These are phyloP conservation scores for Australoheros facetus DNA, from an alignment of 2,797 vertebrate species.

Conservation along the genomic window DNA sequence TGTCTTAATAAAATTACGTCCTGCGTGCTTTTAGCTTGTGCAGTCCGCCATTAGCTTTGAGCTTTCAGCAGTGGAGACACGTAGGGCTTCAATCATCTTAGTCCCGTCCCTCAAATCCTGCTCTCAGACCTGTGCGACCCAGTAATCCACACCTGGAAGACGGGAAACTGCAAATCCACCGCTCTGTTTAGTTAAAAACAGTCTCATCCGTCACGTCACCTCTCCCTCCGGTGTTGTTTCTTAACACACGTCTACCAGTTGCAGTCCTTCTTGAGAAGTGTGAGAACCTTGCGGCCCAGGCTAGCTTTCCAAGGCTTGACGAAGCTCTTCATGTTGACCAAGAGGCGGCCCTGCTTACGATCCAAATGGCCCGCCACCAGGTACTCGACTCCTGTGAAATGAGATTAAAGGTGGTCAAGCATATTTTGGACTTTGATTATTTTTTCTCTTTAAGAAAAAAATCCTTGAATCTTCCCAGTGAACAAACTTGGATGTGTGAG, in stretches of 20 bases:
- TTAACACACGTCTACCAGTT: slow-evolving; percentile 74
- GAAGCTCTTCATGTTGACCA: slow-evolving; percentile 98
- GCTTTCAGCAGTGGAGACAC: slow-evolving; percentile 30
- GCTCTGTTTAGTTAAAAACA: slow-evolving; percentile 21
- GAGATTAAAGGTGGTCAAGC: slow-evolving; percentile 1
- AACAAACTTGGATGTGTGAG: background rate
- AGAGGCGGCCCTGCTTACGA: slow-evolving; percentile 84
- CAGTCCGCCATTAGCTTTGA: slow-evolving; percentile 9
- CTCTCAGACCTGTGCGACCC: slow-evolving; percentile 3
- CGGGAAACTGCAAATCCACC: slow-evolving; percentile 57
- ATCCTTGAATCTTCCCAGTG: background rate
- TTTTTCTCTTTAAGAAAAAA: too few relatives aligned
- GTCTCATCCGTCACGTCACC: slow-evolving; percentile 22
- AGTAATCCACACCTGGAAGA: slow-evolving; percentile 59
- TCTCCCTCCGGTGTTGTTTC: slow-evolving; percentile 5
- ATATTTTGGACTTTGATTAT: background rate
- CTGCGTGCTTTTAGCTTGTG: slow-evolving; percentile 26
- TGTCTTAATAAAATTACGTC: slow-evolving; percentile 24
- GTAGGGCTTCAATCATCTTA: slow-evolving; percentile 18
- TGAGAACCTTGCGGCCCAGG: slow-evolving; percentile 89
- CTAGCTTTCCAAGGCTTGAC: slow-evolving; percentile 93
- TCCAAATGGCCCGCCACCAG: slow-evolving; percentile 93
- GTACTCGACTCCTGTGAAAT: slow-evolving; percentile 88
- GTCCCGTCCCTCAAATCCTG: slow-evolving; percentile 16
- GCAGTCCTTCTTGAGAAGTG: slow-evolving; percentile 90